Conservation (phyloP, 2,797 vertebrate genomes). For the Gorsachius magnificus region DNA sequence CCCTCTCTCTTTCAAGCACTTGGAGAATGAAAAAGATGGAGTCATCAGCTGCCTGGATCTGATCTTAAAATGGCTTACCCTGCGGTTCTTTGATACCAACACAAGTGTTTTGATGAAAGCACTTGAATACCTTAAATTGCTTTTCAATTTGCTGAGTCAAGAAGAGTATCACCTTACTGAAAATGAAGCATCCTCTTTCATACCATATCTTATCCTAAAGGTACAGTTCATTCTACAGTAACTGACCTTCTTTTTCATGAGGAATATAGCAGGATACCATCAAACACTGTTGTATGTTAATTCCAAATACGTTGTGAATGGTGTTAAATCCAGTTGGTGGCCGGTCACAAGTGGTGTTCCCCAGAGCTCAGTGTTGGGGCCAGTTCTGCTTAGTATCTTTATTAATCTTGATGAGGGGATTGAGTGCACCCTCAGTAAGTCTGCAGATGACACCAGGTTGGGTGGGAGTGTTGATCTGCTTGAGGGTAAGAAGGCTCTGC, state of each 20-base stretch:
- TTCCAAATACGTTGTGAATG: background rate
- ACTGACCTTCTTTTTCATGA: background rate
- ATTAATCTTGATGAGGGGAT: background rate
- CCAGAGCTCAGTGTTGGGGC: background rate
- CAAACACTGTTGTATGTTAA: background rate
- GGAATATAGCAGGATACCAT: background rate
- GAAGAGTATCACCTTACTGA: conserved; percentile 94
- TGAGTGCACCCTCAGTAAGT: no score
- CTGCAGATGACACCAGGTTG: background rate
- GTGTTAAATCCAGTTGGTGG: background rate
- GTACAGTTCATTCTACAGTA: conserved; percentile 60
- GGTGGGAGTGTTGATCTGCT: background rate
- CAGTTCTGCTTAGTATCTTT: background rate
- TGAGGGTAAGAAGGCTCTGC: background rate
- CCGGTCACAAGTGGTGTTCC: background rate
- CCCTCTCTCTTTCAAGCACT: conserved; percentile 84
- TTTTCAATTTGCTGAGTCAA: conserved; percentile 88
- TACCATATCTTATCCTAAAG: conserved; percentile 96
- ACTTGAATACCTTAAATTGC: conserved; percentile 93
- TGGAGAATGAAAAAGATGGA: conserved; percentile 92
- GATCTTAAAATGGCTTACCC: conserved; percentile 95
- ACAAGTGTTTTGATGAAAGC: conserved; percentile 97
- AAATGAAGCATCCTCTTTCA: conserved; percentile 93
- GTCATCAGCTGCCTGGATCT: conserved; percentile 92
- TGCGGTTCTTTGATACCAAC: conserved; percentile 98